These are phyloP conservation scores for Ylistrum balloti DNA, from an alignment of 1,140 invertebrate species.

Conservation along the genomic window DNA sequence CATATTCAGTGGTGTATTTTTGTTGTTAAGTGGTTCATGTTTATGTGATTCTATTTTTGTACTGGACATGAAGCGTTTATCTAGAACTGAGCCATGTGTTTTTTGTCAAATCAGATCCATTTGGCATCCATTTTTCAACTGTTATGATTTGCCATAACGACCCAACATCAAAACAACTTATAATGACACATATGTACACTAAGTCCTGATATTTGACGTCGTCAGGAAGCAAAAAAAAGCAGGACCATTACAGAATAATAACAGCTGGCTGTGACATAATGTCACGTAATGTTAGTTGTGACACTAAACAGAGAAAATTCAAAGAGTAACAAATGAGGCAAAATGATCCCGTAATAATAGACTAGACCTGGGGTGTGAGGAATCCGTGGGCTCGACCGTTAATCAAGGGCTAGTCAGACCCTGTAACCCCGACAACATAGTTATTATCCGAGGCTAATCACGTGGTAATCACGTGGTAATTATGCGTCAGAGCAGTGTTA, in stretches of 20 bases:
- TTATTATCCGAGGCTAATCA: not conserved
- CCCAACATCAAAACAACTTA: no score
- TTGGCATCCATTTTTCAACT: no score
- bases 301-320: not conserved
- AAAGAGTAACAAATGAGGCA: not conserved
- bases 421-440: not conserved
- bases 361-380: not conserved
- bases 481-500: not conserved
- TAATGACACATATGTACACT: no score
- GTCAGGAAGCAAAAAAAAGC: not conserved
- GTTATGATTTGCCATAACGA: no score
- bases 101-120: no score
- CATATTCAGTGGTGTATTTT: no score
- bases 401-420: not conserved
- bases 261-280: not conserved
- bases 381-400: not conserved
- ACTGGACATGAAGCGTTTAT: no score
- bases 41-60: no score
- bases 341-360: not conserved
- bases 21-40: no score
- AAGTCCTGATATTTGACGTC: not conserved
- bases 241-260: not conserved
- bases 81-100: no score
- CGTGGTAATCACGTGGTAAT: constrained; percentile 9
- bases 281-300: not conserved